Evolutionary conservation across 2,113 vertebrate species (phyloP).

Genomic region (rat (Rattus norvegicus)): GRCr8 NC_086024.1:99354501-99355000

Average conservation of each 20-base stretch:
- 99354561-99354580: background rate
- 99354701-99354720: conserved; percentile 1
- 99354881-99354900: background rate
- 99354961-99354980: background rate
- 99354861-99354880: conserved; percentile 25
- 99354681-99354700: background rate
- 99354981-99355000: conserved; percentile 10
- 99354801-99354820: background rate
- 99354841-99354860: background rate
- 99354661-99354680: background rate
- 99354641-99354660: conserved; percentile 43
- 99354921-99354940: background rate
- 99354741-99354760: background rate
- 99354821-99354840: background rate
- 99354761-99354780: background rate
- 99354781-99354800: background rate
- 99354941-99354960: background rate
- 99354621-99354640: background rate
- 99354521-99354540: conserved; percentile 37
- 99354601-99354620: conserved; percentile 26
- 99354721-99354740: background rate
- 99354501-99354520: conserved; percentile 23
- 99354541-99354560: conserved; percentile 33
- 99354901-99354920: background rate
- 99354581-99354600: conserved; percentile 18